phyloP scores from a whole-genome alignment of 2,888 invertebrate genomes.

The Rosalia funebris region DNA sequence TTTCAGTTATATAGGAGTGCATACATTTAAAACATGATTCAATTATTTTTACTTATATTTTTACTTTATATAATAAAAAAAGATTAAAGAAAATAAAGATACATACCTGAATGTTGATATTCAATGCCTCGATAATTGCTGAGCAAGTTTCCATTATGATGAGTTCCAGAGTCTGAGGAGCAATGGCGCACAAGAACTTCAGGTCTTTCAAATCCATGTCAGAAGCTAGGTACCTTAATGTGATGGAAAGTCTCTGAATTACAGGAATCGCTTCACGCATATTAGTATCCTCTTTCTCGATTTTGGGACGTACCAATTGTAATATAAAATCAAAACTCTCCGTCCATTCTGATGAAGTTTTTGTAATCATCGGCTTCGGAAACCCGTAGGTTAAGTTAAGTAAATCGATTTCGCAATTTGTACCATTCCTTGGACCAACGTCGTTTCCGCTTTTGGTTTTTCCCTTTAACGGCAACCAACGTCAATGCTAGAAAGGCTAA shows the following conservation, averaged over 20 bases:
- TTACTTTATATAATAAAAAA: no score
- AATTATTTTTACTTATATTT: no score
- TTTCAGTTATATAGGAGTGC: no score
- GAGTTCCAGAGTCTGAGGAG: conserved; percentile 29
- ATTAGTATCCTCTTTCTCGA: conserved; percentile 21
- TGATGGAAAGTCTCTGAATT: conserved; percentile 24
- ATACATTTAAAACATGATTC: no score
- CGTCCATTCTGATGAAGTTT: conserved; percentile 30
- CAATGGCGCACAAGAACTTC: no score
- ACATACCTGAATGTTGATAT: conserved; percentile 21
- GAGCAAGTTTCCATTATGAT: conserved; percentile 36
- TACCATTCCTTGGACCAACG: conserved; percentile 28
- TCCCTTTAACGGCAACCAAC: conserved; percentile 3
- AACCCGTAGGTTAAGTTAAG: conserved; percentile 16
- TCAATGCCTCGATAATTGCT: conserved; percentile 29
- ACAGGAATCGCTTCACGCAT: no score
- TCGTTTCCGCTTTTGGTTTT: conserved; percentile 15
- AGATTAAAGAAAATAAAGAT: background rate
- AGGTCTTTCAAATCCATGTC: no score
- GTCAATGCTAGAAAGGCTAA: no score
- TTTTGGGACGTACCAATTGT: conserved; percentile 22
- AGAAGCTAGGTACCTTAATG: conserved; percentile 29
- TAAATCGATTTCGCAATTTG: conserved; percentile 30
- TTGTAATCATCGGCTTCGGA: conserved; percentile 33
- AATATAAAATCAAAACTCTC: conserved; percentile 32